These are phyloP conservation scores for Thyatira batis DNA, from an alignment of 2,888 invertebrate species.

Conservation along the genomic window DNA sequence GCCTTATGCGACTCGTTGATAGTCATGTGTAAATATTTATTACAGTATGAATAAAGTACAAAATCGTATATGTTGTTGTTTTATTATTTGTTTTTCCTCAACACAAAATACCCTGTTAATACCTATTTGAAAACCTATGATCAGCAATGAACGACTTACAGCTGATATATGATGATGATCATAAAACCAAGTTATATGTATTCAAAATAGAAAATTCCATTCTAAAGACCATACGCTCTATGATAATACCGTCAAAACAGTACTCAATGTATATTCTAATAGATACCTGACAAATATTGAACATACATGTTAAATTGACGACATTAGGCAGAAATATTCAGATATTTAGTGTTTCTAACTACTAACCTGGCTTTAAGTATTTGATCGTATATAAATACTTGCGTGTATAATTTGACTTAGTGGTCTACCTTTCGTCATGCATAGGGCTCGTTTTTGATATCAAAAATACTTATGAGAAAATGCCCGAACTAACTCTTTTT, in stretches of 20 bases:
- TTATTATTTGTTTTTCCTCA: not conserved
- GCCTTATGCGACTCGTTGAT: not conserved
- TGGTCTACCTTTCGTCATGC: too few species aligned
- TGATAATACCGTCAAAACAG: not conserved
- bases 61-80: slow-evolving; percentile 13
- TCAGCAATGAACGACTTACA: too few species aligned
- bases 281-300: too few species aligned
- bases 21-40: slow-evolving; percentile 29
- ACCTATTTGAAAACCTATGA: too few species aligned
- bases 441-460: not conserved
- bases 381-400: too few species aligned
- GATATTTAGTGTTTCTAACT: too few species aligned
- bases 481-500: not conserved
- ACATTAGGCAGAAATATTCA: too few species aligned
- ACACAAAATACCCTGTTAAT: not conserved
- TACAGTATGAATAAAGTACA: slow-evolving; percentile 36
- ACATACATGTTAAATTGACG: not conserved
- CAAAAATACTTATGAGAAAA: not conserved
- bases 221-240: not conserved
- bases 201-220: too few species aligned
- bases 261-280: not conserved
- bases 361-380: too few species aligned
- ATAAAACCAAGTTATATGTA: too few species aligned
- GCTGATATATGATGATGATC: too few species aligned
- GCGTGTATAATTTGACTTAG: too few species aligned